Conservation (phyloP, 2,113 vertebrate genomes). For the Leuciscus idus region DNA sequence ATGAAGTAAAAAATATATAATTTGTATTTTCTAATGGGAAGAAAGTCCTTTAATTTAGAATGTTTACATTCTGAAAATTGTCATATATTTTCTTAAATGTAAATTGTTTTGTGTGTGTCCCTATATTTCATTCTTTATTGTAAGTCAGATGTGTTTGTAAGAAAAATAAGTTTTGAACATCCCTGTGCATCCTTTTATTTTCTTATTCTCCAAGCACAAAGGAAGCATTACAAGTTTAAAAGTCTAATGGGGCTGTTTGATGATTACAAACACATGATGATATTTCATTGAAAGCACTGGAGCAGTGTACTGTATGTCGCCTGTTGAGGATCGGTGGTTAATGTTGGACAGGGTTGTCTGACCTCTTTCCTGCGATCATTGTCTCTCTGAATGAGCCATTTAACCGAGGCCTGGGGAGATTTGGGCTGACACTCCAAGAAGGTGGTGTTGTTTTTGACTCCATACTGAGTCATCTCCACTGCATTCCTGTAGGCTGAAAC, state of each 20-base stretch:
- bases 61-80: too few relatives aligned
- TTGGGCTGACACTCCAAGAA: conserved; percentile 95
- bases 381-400: conserved; percentile 94
- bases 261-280: background rate
- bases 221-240: background rate
- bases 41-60: too few relatives aligned
- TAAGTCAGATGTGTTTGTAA: background rate
- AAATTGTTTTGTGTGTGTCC: background rate
- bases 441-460: conserved; percentile 95
- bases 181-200: background rate
- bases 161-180: background rate
- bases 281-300: background rate
- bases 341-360: conserved; percentile 44
- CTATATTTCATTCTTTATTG: background rate
- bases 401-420: conserved; percentile 91
- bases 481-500: conserved; percentile 92
- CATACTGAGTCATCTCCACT: conserved; percentile 91
- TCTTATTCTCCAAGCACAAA: background rate
- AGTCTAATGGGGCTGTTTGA: background rate
- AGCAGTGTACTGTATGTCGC: background rate
- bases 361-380: conserved; percentile 98
- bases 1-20: too few relatives aligned
- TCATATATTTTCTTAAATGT: too few relatives aligned
- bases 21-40: too few relatives aligned
- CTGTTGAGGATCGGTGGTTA: background rate